Conservation (phyloP, 2,888 invertebrate species). For the Caenorhabditis sulstoni region DNA sequence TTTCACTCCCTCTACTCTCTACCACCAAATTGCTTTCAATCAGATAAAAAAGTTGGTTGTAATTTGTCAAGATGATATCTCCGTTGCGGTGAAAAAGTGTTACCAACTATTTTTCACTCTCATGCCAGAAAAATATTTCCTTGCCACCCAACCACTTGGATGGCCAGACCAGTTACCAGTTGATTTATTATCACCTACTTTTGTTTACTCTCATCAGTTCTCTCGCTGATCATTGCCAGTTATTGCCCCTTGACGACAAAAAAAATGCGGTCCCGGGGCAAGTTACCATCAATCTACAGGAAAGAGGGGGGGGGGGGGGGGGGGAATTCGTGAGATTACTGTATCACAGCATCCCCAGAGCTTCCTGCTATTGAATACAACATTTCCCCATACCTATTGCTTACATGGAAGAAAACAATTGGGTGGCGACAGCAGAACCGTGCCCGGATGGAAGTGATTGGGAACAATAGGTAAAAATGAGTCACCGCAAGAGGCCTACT, state of each 20-base stretch:
- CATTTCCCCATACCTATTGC: conserved; percentile 8
- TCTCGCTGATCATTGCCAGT: conserved; percentile 6
- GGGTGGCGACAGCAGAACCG: conserved; percentile 27
- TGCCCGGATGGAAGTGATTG: conserved; percentile 17
- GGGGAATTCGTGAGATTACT: conserved; percentile 26
- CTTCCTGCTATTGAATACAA: not conserved
- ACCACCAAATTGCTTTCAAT: conserved; percentile 1
- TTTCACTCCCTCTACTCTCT: not conserved
- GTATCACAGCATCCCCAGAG: conserved; percentile 5
- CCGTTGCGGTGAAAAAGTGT: not conserved
- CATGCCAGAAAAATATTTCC: not conserved
- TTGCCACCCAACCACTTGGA: conserved; percentile 2
- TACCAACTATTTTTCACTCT: conserved; percentile 1
- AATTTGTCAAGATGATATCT: conserved; percentile 31
- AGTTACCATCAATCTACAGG: conserved; percentile 12
- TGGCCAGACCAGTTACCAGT: conserved; percentile 49
- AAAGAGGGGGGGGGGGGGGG: too few species aligned
- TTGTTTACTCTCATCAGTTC: conserved; percentile 48
- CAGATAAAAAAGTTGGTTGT: conserved; percentile 16
- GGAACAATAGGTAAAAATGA: conserved; percentile 41
- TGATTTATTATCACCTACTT: conserved; percentile 57
- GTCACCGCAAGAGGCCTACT: conserved; percentile 45
- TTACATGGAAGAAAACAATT: conserved; percentile 12
- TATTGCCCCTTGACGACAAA: conserved; percentile 14
- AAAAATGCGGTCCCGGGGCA: conserved; percentile 40